Evolutionary conservation across 2,113 vertebrate species (phyloP), one percentile per base, ranked within the genome.

Genomic region (Megalops atlanticus): DNA sequence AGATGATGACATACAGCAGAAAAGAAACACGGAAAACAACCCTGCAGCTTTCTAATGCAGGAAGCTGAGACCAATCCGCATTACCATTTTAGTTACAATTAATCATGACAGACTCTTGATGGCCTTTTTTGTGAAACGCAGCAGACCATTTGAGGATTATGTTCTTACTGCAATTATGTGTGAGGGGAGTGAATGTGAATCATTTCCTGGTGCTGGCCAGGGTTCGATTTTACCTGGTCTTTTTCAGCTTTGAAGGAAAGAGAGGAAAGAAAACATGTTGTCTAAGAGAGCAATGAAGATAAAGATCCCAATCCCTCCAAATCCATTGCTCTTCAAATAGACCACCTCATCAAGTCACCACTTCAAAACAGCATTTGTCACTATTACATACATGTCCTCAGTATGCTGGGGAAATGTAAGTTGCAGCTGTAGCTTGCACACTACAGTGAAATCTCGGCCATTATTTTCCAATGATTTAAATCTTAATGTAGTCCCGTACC

Each of bases 201-300:
- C 78, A 81, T 88, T 92, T 94, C 90, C 88, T 90, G 87, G 84
- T 85, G 83, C 86, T 86, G 87, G 87, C 79, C 82, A 84, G 90
- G 87, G 90, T 77, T 83, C 84, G 85, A 6, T 87, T 81, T 83
- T 36, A 69, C 79, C 80, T 84, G 38, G 80, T 80, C 85, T 92
- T 89, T 93, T 92, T 91, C 89, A 87, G 91, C 91, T 93, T 35
- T 38, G 35, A 39, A 15, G 33, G 14, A 18, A 16, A 89, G 87
- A 83, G 87, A 88, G 16, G 35, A 70, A 74, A 54, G 43, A 77
- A 85, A 86, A 91, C 89, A 83, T 87, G 76, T 86, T 85, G 83
- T 87, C 76, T 83, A 82, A 79, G 81, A 89, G 85, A 89, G 91
- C 86, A 87, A 80, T 33, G 31, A 68, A 47, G 35, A 64, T 33